Conservation (phyloP, 2,888 invertebrate species). For the Heliconius sara region DNA sequence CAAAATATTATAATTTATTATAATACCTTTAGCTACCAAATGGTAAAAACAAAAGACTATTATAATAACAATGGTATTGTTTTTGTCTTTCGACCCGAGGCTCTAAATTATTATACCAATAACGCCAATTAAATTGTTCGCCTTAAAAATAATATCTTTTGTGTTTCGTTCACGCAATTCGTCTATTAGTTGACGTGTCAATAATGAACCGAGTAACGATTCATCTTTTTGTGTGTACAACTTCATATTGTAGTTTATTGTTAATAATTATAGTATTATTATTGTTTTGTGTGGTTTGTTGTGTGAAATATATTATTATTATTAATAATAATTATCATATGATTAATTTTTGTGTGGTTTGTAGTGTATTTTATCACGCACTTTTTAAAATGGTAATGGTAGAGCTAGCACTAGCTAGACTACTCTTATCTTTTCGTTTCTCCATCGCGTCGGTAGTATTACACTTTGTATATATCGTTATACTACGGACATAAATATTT, state of each 20-base stretch:
- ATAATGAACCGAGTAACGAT: constrained; percentile 57
- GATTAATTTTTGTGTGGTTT: no score
- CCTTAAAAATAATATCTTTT: constrained; percentile 62
- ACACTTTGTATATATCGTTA: no score
- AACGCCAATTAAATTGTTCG: constrained; percentile 53
- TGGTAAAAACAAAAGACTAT: neutral
- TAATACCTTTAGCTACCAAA: neutral
- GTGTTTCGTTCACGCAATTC: constrained; percentile 66
- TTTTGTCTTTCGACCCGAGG: neutral
- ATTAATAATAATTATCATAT: no score
- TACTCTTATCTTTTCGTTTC: no score
- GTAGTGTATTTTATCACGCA: no score
- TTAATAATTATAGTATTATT: constrained; percentile 2
- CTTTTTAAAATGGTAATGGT: no score
- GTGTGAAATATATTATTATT: no score
- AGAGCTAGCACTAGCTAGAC: no score
- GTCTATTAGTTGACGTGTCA: constrained; percentile 69
- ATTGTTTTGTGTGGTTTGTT: neutral
- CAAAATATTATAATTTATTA: constrained; percentile 5
- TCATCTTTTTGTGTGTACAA: constrained; percentile 36
- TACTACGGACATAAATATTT: no score
- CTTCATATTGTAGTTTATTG: constrained; percentile 14
- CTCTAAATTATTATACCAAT: constrained; percentile 32
- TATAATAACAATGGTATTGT: neutral
- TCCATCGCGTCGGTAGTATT: no score